Percentiles rank a stretch among this genome's conserved stretches.
Conservation (phyloP, 2,113 vertebrate genomes). For the Apodemus sylvaticus region DNA sequence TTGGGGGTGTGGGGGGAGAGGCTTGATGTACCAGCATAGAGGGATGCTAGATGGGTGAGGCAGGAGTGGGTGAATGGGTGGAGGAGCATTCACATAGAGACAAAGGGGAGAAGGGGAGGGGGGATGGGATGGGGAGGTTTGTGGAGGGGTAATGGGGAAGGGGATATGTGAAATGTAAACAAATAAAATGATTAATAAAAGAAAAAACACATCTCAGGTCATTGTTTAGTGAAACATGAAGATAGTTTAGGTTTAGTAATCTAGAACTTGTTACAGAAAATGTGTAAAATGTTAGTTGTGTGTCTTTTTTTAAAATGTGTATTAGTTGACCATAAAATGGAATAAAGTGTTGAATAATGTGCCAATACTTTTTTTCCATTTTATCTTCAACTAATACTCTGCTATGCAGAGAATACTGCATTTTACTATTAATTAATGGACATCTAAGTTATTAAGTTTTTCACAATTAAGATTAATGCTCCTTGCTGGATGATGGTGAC, state of each 20-base stretch:
- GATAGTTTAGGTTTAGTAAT: constrained; percentile 19
- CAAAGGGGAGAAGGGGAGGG: too few relatives aligned
- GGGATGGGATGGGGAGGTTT: too few relatives aligned
- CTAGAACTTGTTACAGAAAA: constrained; percentile 55
- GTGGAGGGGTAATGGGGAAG: too few relatives aligned
- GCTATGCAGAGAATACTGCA: neutral
- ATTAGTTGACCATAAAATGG: too few relatives aligned
- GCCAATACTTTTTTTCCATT: neutral
- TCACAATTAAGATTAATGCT: neutral
- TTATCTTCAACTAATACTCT: neutral
- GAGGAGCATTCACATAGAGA: too few relatives aligned
- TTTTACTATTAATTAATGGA: constrained; percentile 1
- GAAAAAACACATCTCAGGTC: neutral
- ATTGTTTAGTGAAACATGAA: constrained; percentile 53
- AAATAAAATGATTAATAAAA: too few relatives aligned
- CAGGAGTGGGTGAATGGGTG: too few relatives aligned
- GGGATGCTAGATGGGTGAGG: too few relatives aligned
- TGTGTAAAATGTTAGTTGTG: constrained; percentile 7
- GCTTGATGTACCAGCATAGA: too few relatives aligned
- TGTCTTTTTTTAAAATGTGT: neutral
- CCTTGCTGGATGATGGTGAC: neutral
- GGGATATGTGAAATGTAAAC: too few relatives aligned
- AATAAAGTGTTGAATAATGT: neutral
- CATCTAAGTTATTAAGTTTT: neutral
- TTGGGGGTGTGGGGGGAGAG: too few relatives aligned